Conservation (phyloP, 2,888 invertebrate species). For the Eugnorisma glareosa region DNA sequence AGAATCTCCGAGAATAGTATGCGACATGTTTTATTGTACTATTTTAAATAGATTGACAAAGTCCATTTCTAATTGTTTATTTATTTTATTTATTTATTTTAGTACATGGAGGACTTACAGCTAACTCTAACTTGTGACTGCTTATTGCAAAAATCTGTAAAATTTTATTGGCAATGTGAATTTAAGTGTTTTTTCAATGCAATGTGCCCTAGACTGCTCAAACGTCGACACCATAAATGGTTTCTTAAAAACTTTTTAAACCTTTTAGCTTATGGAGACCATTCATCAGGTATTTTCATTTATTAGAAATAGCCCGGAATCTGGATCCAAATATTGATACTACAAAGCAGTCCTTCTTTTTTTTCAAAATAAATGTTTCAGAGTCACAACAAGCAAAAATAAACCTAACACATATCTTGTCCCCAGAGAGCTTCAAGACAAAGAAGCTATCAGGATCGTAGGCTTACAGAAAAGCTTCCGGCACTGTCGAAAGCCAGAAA, state of each 20-base stretch:
- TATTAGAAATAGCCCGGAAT: not conserved
- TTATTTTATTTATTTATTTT: no score
- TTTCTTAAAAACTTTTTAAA: no score
- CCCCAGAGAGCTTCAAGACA: slow-evolving; percentile 92
- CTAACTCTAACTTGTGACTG: no score
- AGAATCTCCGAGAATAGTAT: not conserved
- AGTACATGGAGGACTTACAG: no score
- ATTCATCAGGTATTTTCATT: not conserved
- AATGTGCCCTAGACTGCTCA: no score
- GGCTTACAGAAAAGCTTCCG: slow-evolving; percentile 94
- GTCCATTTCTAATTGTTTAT: slow-evolving; percentile 4
- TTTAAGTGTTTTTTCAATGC: not conserved
- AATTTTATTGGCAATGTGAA: not conserved
- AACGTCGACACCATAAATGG: no score
- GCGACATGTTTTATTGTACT: slow-evolving; percentile 5
- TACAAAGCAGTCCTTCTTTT: not conserved
- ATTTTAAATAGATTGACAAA: slow-evolving; percentile 31
- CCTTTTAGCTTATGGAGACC: no score
- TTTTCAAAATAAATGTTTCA: not conserved
- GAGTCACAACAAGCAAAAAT: not conserved
- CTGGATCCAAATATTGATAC: not conserved
- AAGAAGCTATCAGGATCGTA: slow-evolving; percentile 94
- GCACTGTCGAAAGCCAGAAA: slow-evolving; percentile 92
- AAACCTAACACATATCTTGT: not conserved
- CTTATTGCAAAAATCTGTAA: not conserved